phyloP scores from a whole-genome alignment of 2,888 invertebrate species.

The Iselma pallidipennis region DNA sequence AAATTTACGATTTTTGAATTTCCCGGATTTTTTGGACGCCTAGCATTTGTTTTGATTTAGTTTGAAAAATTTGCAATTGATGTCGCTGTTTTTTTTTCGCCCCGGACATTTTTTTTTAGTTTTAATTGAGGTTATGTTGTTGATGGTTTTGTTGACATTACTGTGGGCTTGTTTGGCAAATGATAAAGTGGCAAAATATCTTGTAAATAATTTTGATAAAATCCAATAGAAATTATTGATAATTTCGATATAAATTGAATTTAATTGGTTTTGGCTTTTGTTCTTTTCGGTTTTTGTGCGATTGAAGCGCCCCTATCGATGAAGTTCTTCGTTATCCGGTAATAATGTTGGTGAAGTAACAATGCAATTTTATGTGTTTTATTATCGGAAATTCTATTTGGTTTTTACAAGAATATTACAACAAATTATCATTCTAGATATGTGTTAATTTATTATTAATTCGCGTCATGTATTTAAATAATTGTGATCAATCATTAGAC shows the following conservation, averaged over 20 bases:
- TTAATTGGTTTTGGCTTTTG: background rate
- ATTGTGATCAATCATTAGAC: background rate
- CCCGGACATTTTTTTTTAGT: background rate
- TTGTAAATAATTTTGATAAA: background rate
- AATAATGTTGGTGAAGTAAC: conserved; percentile 13
- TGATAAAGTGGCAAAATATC: background rate
- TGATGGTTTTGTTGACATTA: background rate
- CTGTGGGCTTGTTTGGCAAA: background rate
- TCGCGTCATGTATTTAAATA: background rate
- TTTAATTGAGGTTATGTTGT: background rate
- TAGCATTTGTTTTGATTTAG: background rate
- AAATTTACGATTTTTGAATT: no score
- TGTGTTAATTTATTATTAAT: background rate
- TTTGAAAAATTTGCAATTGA: background rate
- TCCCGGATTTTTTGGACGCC: no score
- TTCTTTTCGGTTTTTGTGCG: background rate
- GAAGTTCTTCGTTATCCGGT: conserved; percentile 3
- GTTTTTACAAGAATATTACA: conserved; percentile 19
- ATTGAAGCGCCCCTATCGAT: conserved; percentile 12
- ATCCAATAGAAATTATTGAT: background rate
- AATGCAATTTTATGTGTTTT: conserved; percentile 39
- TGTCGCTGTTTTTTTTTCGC: no score
- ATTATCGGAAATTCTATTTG: conserved; percentile 22
- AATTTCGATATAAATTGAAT: no score
- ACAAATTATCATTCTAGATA: background rate